Percentiles rank a stretch among this genome's conserved stretches.
phyloP scores from a whole-genome alignment of 1,140 invertebrate species.

The Limonius californicus region DNA sequence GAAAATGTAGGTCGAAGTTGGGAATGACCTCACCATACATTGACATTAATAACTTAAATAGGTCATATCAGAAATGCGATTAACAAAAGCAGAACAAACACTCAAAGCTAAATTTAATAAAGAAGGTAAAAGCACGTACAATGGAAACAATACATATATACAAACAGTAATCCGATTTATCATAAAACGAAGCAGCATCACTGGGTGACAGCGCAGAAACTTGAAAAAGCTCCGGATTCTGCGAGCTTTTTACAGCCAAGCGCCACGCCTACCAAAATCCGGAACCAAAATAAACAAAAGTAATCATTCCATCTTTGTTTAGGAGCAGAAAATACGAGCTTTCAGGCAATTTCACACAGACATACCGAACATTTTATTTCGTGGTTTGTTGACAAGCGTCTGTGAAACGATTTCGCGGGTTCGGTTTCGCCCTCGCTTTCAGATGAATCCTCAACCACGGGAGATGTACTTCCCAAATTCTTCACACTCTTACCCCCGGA shows the following conservation, averaged over 20 bases:
- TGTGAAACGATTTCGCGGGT: conserved; percentile 61
- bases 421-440: conserved; percentile 66
- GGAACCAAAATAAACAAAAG: conserved; percentile 32
- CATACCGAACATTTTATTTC: conserved; percentile 59
- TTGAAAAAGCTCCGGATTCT: not conserved
- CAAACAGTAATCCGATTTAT: too few species aligned
- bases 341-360: conserved; percentile 23
- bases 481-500: conserved; percentile 35
- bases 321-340: conserved; percentile 15
- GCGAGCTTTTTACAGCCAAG: not conserved
- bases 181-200: too few species aligned
- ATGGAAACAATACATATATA: too few species aligned
- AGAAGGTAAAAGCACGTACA: too few species aligned
- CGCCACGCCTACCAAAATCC: conserved; percentile 33
- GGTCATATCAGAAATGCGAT: too few species aligned
- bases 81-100: too few species aligned
- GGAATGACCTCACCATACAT: too few species aligned
- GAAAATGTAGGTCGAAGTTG: too few species aligned
- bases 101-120: too few species aligned
- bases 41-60: too few species aligned
- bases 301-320: conserved; percentile 32
- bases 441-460: conserved; percentile 53
- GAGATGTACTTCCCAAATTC: conserved; percentile 37
- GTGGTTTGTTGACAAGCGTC: conserved; percentile 62
- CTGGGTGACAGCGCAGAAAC: not conserved